Percentiles rank a stretch among this genome's conserved stretches.
Evolutionary conservation across 1,140 invertebrate species (phyloP).

Genomic region (Drosophila chauvacae): DNA sequence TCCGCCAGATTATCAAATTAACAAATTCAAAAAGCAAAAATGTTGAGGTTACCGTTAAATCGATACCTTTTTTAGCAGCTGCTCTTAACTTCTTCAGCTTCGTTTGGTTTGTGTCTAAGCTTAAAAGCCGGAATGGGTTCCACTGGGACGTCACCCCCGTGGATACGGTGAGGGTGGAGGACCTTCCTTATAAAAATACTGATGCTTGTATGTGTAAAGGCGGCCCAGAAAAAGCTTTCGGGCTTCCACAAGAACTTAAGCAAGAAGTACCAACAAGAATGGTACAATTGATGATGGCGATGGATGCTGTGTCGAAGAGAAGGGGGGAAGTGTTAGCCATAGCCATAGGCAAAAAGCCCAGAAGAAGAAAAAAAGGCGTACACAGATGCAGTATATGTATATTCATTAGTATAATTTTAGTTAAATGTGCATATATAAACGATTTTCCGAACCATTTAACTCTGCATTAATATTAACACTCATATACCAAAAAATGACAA

Average conservation of each 20-base stretch:
- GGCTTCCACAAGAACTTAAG: slow-evolving; percentile 51
- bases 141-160: too few relatives aligned
- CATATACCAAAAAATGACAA: background rate
- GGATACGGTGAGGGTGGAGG: background rate
- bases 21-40: background rate
- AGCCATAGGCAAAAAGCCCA: slow-evolving; percentile 12
- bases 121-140: slow-evolving; percentile 7
- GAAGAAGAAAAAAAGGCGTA: slow-evolving; percentile 7
- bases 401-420: background rate
- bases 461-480: background rate
- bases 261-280: slow-evolving; percentile 74
- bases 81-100: background rate
- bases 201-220: slow-evolving; percentile 7
- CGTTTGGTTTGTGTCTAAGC: slow-evolving; percentile 3
- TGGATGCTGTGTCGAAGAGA: slow-evolving; percentile 20
- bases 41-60: background rate
- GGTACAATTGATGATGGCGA: slow-evolving; percentile 58
- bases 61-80: background rate
- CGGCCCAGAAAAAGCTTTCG: slow-evolving; percentile 64
- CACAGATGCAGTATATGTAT: background rate
- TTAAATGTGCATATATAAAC: slow-evolving; percentile 2
- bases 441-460: background rate
- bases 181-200: background rate
- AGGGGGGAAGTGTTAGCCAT: slow-evolving; percentile 25
- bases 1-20: background rate